Percentiles rank a stretch among this genome's conserved stretches.
These are phyloP conservation scores for Acanthopleura granulata DNA, from an alignment of 2,888 invertebrate genomes.

Conservation along the genomic window DNA sequence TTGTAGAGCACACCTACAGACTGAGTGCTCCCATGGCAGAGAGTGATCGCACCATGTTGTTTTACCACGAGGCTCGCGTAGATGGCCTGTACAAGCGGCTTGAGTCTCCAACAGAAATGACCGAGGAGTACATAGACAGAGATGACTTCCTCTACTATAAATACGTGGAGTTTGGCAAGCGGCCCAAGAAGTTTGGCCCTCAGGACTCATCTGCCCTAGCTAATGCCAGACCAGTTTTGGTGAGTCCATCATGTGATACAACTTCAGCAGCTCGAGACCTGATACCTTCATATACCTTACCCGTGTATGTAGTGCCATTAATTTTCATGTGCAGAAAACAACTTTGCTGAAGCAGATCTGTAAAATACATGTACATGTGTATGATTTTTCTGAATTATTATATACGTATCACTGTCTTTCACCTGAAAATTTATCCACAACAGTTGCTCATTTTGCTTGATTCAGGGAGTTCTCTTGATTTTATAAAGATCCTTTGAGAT, in stretches of 20 bases:
- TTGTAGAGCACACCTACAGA: slow-evolving; percentile 65
- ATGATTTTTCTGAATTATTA: no score
- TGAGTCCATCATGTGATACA: slow-evolving; percentile 31
- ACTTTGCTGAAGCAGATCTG: no score
- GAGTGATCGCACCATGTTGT: slow-evolving; percentile 74
- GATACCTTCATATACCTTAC: no score
- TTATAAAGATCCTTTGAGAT: no score
- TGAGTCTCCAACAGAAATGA: slow-evolving; percentile 67
- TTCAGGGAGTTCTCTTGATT: no score
- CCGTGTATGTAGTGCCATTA: no score
- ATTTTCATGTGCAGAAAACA: no score
- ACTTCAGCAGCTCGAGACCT: no score
- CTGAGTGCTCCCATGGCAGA: slow-evolving; percentile 65
- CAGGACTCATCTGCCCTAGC: slow-evolving; percentile 49
- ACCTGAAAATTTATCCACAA: no score
- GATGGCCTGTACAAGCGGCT: slow-evolving; percentile 77
- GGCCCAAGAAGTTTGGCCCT: slow-evolving; percentile 68
- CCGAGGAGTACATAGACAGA: slow-evolving; percentile 64
- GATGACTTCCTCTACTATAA: slow-evolving; percentile 67
- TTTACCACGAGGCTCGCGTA: slow-evolving; percentile 76
- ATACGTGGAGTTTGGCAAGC: slow-evolving; percentile 63
- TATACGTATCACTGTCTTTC: no score
- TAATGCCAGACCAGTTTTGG: slow-evolving; percentile 58
- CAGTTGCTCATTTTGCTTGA: no score
- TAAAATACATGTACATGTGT: no score